phyloP scores from a whole-genome alignment of 2,113 vertebrate genomes.

The Mixornis gularis region DNA sequence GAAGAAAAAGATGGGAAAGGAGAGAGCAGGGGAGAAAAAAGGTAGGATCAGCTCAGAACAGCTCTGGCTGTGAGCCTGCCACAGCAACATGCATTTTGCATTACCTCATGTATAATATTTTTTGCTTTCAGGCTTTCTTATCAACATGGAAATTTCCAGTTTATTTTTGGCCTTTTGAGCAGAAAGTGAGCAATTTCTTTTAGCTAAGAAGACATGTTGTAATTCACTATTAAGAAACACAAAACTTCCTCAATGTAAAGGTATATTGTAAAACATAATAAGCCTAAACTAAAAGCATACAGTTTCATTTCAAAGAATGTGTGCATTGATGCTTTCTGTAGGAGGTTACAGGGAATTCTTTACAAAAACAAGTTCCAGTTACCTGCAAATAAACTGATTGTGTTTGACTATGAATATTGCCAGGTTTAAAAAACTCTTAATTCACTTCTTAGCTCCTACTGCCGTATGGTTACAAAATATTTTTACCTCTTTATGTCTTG shows the following conservation, averaged over 20 bases:
- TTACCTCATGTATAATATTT: not conserved
- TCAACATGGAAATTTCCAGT: not conserved
- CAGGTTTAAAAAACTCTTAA: not conserved
- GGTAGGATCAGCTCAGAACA: not conserved
- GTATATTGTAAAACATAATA: not conserved
- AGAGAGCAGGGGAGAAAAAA: not conserved
- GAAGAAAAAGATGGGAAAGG: slow-evolving; percentile 14
- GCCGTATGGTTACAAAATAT: not conserved
- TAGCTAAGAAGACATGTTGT: not conserved
- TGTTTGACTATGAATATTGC: not conserved
- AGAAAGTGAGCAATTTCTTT: not conserved
- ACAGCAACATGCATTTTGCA: not conserved
- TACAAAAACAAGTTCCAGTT: not conserved
- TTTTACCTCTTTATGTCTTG: not conserved
- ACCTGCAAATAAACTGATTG: not conserved
- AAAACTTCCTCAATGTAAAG: not conserved
- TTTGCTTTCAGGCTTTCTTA: not conserved
- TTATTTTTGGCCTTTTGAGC: not conserved
- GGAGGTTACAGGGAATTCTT: not conserved
- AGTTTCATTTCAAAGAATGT: not conserved
- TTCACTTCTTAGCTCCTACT: not conserved
- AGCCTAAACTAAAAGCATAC: not conserved
- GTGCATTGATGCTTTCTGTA: not conserved
- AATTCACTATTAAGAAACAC: not conserved
- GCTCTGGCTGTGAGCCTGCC: not conserved